Conservation (phyloP, 1,140 invertebrate genomes). For the Onthophagus taurus region DNA sequence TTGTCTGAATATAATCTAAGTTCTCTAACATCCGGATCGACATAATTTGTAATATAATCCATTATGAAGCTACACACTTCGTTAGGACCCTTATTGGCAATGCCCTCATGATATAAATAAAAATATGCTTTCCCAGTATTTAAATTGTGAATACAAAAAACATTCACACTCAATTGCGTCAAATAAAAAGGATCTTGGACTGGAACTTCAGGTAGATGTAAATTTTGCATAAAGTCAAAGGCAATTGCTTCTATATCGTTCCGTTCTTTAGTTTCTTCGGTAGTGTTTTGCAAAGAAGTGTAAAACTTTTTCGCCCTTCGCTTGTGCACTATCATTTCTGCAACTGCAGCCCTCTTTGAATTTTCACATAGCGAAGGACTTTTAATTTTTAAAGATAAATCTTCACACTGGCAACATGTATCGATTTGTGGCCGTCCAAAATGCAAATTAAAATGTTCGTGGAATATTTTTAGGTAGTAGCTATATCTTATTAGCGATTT, state of each 20-base stretch:
- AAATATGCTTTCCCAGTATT: slow-evolving; percentile 16
- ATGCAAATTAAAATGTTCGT: neutral
- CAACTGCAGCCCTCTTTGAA: neutral
- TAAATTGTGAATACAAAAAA: slow-evolving; percentile 12
- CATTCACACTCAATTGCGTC: slow-evolving; percentile 3
- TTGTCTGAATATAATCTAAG: slow-evolving; percentile 23
- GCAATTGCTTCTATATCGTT: slow-evolving; percentile 1
- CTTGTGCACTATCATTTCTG: slow-evolving; percentile 7
- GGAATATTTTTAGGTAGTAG: slow-evolving; percentile 3
- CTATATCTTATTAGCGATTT: neutral
- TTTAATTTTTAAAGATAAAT: slow-evolving; percentile 5
- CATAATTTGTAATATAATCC: slow-evolving; percentile 11
- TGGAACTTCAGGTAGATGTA: slow-evolving; percentile 18
- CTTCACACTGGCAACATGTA: slow-evolving; percentile 1
- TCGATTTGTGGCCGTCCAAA: slow-evolving; percentile 7
- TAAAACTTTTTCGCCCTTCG: slow-evolving; percentile 9
- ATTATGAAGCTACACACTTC: slow-evolving; percentile 22
- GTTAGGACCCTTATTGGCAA: slow-evolving; percentile 19
- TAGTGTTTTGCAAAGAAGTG: neutral
- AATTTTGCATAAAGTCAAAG: slow-evolving; percentile 20
- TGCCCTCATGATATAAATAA: slow-evolving; percentile 26
- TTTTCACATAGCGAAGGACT: slow-evolving; percentile 2
- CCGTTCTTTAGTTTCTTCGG: neutral
- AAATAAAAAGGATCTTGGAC: slow-evolving; percentile 21
- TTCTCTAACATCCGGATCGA: slow-evolving; percentile 18